Evolutionary conservation across 1,140 invertebrate genomes (phyloP).

Genomic region (Drosophila sp.): DNA sequence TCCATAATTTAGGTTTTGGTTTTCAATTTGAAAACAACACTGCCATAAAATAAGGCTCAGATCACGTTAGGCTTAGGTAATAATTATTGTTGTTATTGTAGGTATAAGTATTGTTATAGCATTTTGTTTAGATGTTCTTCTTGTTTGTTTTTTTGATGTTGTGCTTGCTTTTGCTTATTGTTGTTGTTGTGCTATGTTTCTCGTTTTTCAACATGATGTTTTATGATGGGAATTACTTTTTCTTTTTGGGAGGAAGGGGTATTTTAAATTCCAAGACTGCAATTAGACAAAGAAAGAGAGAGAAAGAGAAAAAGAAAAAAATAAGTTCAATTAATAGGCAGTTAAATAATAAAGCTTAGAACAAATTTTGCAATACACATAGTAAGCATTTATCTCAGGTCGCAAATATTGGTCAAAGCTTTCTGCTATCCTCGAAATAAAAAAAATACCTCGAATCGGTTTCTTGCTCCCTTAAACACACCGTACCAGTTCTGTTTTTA

Average conservation of each 20-base stretch:
- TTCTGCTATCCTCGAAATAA: too few species aligned
- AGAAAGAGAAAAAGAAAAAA: slow-evolving; percentile 24
- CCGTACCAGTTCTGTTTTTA: too few species aligned
- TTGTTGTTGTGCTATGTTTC: slow-evolving; percentile 29
- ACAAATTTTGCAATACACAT: too few species aligned
- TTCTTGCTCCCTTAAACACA: too few species aligned
- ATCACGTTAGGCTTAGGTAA: background rate
- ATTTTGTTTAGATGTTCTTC: slow-evolving; percentile 10
- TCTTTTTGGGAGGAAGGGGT: slow-evolving; percentile 29
- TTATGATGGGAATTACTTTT: slow-evolving; percentile 46
- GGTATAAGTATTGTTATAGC: slow-evolving; percentile 5
- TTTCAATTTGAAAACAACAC: slow-evolving; percentile 2
- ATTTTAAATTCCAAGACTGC: slow-evolving; percentile 78
- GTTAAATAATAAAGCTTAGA: background rate
- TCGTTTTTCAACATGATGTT: slow-evolving; percentile 13
- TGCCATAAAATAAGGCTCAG: slow-evolving; percentile 12
- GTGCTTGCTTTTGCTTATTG: slow-evolving; percentile 24
- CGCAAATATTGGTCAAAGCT: too few species aligned
- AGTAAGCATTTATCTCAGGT: too few species aligned
- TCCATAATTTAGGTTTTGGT: background rate
- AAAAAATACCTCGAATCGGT: too few species aligned
- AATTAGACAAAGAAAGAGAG: slow-evolving; percentile 62
- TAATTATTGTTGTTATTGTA: slow-evolving; percentile 11
- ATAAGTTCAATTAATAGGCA: background rate
- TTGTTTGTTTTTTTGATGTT: slow-evolving; percentile 28